Base-by-base conservation (phyloP, 2,113 vertebrate species). In the Alexandromys fortis region DNA sequence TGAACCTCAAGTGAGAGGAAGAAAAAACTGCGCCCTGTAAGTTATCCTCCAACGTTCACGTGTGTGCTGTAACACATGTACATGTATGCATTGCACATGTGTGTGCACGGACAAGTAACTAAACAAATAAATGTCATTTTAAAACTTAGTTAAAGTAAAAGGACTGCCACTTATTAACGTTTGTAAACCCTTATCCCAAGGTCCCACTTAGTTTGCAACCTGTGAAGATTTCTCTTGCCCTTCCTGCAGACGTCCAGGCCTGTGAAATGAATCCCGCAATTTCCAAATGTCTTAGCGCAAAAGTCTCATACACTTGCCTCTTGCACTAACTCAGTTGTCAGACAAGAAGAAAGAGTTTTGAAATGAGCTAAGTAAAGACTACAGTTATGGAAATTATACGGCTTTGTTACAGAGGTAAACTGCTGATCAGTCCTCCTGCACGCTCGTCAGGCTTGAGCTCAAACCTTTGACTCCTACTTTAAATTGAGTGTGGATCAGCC, bases 281-380 rank as follows among this genome's bases (percentile, higher is more conserved):
- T 92, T 91, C 38, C 7, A 86, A 92, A 68, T 81, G 47, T 72
- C 91, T 90, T 75, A 35, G 45, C 49, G 35, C 22, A 94, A 94
- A 83, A 63, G 42, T 7, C 47, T 65, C 63, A 52, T 90, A 65
- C 65, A 67, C 92, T 88, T 91, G 33, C 78, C 72, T 86, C 35
- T 65, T 94, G 58, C 81, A 65, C 82, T 96, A 79, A 83, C 33
- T 85, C 92, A 96, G 88, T 91, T 96, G 52, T 67, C 92, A 92
- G 89, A 87, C 67, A 75, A 82, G 58, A n/a, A 77, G 75, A 76
- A n/a, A 58, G 58, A 95, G 11, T 92, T 89, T 92, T 93, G 24
- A 65, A 38, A 77, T 83, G n/a, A 96, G 14, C 88, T 76, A 30
- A 49, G 45, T 55, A 75, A 86, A 94, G 7, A 42, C 55, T 49